Base-by-base conservation (phyloP, 2,113 vertebrate genomes). In the Zosterops pallidus region DNA sequence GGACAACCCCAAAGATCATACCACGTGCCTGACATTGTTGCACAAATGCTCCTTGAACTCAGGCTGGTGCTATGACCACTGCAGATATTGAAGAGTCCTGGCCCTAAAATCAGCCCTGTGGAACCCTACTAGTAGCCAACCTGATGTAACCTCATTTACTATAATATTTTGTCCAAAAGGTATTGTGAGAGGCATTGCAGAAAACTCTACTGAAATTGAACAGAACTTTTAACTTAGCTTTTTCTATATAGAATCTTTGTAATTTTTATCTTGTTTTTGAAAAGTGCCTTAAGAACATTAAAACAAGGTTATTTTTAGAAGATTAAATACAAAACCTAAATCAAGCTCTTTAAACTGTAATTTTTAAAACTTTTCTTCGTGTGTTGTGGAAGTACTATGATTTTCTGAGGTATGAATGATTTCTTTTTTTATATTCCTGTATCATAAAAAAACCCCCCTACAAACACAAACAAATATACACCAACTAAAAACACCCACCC, bases 401-500 rank as follows among this genome's bases (percentile, higher is more conserved):
- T 72, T 18, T 72, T 68, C 24, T 60, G 26, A 56, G 6, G 3
- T 47, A 37, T 12, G 9, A 69, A 42, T 60, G 2, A 53, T 35
- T 84, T 68, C 5, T 39, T 39, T 39, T 68, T 39, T 2, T 35
- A 20, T 41, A 25, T 50, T 81, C 19, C 2, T 65, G 21, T 41
- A 47, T 39, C 6, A 46, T 21, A 16, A 39, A 77, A 39, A 77
- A 70, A 41, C 26, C 49, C 24, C 2, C 2, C 7, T n/a, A 9
- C 21, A 39, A 39, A 53, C 5, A 41, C 5, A 64, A 69, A 28
- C 2, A 78, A 83, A 17, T 4, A 33, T 50, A 46, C 9, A 22
- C 3, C 9, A 29, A 16, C 15, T 53, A 19, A 68, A 60, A 22
- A 0, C 9, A 41, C 1, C 1, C 13, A n/a, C 1, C 1, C 11